Base-by-base conservation (phyloP, 2,113 vertebrate species). In the Spizaetus ornatus region DNA sequence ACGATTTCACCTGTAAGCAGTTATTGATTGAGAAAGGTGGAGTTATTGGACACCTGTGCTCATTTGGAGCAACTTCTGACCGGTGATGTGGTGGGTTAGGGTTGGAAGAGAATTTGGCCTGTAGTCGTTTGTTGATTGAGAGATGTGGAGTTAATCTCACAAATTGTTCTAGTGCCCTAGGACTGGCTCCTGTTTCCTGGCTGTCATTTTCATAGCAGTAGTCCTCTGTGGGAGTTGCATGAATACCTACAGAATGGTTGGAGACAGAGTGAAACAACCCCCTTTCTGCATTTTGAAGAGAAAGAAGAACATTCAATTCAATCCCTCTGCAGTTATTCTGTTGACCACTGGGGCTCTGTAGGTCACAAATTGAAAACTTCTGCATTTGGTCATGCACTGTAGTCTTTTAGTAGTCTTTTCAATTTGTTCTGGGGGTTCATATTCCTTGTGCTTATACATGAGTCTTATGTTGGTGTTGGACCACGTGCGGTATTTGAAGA, bases 31-130 rank as follows among this genome's bases (percentile, higher is more conserved):
- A 65, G 52, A 32, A 83, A 31, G n/a, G 17, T 38, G 59, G 40
- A 62, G 79, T 34, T 66, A 5, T 3, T 42, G 70, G 45, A n/a
- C 11, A 12, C 27, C 36, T 40, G 31, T 42, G 48, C 43, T 73
- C n/a, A 19, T 66, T 52, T 73, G 34, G 56, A 93, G 13, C 59
- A 53, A 6, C 17, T 83, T 86, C 58, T 62, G 36, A 40, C 36
- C 0, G 0, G 31, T 58, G 78, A 26, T 0, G 1, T 29, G 13
- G 32, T 32, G 52, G 40, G 12, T 34, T 83, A 43, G 18, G 70
- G 7, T 2, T 53, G 25, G 25, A 45, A 83, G 34, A 62, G 66
- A 62, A 50, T 86, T 62, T 76, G 15, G 3, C 18, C 47, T 19
- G 26, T 9, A 55, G 48, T 23, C 36, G n/a, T 21, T 78, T 88